Percentiles rank a stretch among this genome's conserved stretches.
phyloP scores from a whole-genome alignment of 23 tunicate species.

The Halocynthia aurantium region DNA sequence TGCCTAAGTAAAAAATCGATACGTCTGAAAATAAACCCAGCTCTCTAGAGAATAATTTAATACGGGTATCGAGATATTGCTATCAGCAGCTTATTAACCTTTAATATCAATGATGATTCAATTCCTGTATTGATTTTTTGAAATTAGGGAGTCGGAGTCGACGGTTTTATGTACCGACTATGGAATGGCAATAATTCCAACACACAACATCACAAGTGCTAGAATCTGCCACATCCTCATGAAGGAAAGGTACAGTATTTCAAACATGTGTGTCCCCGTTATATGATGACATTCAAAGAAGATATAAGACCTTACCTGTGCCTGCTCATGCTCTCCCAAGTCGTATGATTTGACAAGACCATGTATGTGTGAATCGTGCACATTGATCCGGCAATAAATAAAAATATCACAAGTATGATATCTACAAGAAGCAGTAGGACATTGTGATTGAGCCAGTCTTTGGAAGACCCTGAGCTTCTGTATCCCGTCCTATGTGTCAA shows the following conservation, averaged over 20 bases:
- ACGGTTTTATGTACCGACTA: no score
- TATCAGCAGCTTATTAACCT: no score
- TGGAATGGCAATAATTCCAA: not conserved
- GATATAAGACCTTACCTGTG: conserved; percentile 35
- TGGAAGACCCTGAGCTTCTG: not conserved
- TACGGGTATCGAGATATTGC: no score
- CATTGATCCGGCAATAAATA: conserved; percentile 39
- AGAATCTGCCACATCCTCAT: not conserved
- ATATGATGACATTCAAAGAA: not conserved
- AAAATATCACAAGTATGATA: conserved; percentile 47
- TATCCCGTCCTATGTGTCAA: conserved; percentile 35
- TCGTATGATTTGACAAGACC: conserved; percentile 67
- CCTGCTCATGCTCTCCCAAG: conserved; percentile 94
- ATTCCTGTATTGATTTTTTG: no score
- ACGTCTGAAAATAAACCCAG: no score
- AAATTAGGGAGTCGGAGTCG: no score
- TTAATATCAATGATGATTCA: no score
- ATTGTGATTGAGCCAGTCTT: conserved; percentile 49
- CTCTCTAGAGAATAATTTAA: no score
- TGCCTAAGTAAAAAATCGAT: no score
- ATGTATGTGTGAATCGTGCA: conserved; percentile 69
- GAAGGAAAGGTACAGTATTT: not conserved
- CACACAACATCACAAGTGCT: not conserved
- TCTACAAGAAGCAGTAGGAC: conserved; percentile 55
- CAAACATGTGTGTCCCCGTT: not conserved